Conservation (phyloP, 2,888 invertebrate genomes). For the Nineta flava region DNA sequence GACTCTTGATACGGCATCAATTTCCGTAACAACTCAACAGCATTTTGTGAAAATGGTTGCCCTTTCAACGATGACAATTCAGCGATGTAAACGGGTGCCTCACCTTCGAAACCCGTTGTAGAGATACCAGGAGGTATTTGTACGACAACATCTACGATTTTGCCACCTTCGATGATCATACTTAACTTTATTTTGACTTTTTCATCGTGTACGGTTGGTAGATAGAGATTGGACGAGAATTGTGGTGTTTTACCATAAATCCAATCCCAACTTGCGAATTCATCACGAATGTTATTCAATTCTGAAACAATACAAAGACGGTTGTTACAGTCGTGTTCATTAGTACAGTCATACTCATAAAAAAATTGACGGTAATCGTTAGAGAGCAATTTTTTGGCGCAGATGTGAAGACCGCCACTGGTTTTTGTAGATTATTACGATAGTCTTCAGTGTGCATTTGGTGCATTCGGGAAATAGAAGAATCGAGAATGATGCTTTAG, state of each 20-base stretch:
- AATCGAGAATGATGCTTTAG: too few relatives aligned
- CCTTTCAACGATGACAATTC: background rate
- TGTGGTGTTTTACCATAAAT: constrained; percentile 73
- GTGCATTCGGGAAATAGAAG: too few relatives aligned
- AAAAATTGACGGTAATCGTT: too few relatives aligned
- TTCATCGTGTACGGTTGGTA: constrained; percentile 39
- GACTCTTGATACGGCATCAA: background rate
- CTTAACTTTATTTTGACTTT: constrained; percentile 36
- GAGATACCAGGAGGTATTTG: constrained; percentile 44
- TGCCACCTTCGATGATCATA: constrained; percentile 46
- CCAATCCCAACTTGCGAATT: constrained; percentile 75
- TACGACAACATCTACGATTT: constrained; percentile 47
- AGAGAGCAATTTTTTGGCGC: too few relatives aligned
- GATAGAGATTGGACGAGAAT: constrained; percentile 53
- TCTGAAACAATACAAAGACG: constrained; percentile 29
- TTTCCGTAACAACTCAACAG: background rate
- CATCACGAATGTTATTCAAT: constrained; percentile 48
- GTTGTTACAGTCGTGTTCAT: background rate
- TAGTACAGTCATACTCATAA: background rate
- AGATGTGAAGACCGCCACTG: too few relatives aligned
- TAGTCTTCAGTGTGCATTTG: too few relatives aligned
- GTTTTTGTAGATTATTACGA: too few relatives aligned
- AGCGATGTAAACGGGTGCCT: constrained; percentile 43
- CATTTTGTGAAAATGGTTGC: background rate
- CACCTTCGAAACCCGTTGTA: constrained; percentile 40